Conservation (phyloP, 2,113 vertebrate genomes). For the Sinocyclocheilus rhinocerous region DNA sequence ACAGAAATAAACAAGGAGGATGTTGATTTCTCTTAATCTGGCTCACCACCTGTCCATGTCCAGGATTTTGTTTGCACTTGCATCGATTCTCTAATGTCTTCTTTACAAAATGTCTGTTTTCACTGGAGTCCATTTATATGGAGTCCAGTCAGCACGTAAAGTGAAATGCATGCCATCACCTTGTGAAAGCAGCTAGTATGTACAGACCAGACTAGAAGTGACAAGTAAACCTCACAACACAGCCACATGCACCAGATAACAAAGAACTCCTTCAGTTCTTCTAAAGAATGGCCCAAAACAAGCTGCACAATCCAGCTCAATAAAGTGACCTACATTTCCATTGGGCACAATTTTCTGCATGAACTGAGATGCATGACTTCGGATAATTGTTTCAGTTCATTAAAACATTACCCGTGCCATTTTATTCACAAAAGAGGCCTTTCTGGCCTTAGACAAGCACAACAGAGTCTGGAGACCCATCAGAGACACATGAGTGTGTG, state of each 20-base stretch:
- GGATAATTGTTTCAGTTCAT: constrained; percentile 2
- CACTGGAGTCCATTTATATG: not conserved
- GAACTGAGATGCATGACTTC: constrained; percentile 3
- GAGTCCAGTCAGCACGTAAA: not conserved
- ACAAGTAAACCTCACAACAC: constrained; percentile 15
- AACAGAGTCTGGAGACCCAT: not conserved
- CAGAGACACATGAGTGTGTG: not conserved
- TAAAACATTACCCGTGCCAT: not conserved
- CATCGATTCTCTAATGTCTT: not conserved
- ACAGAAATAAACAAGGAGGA: not conserved
- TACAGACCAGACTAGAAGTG: not conserved
- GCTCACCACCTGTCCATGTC: not conserved
- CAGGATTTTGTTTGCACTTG: not conserved
- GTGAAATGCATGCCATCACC: not conserved
- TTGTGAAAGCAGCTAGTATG: not conserved
- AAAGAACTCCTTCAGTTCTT: constrained; percentile 20
- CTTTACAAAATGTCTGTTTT: not conserved
- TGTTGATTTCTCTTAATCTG: not conserved
- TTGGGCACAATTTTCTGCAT: constrained; percentile 42
- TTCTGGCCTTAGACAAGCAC: not conserved
- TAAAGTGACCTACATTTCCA: constrained; percentile 67
- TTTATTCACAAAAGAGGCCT: not conserved
- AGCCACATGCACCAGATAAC: not conserved
- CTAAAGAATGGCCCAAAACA: constrained; percentile 34
- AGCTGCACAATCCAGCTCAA: constrained; percentile 60